Conservation (phyloP, 1,140 invertebrate genomes). For the Hycleus cichorii region DNA sequence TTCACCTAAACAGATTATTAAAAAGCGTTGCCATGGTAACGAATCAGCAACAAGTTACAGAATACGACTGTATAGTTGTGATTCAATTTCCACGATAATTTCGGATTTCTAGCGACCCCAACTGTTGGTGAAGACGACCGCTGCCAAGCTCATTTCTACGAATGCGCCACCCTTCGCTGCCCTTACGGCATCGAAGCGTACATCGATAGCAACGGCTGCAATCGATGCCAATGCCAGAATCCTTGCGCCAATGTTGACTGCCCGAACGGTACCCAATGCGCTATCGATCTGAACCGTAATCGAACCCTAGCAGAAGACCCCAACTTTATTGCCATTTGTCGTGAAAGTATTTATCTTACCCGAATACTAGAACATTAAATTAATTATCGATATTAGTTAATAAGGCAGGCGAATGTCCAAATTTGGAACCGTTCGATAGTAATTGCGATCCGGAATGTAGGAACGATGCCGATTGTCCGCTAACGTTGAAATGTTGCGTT, state of each 20-base stretch:
- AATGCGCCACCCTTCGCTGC: slow-evolving; percentile 58
- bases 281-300: slow-evolving; percentile 50
- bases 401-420: slow-evolving; percentile 71
- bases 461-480: slow-evolving; percentile 74
- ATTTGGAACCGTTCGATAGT: slow-evolving; percentile 36
- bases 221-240: slow-evolving; percentile 67
- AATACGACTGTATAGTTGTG: too few species aligned
- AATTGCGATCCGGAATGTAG: slow-evolving; percentile 64
- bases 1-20: too few species aligned
- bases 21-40: too few species aligned
- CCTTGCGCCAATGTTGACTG: slow-evolving; percentile 63
- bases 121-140: slow-evolving; percentile 27
- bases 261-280: slow-evolving; percentile 56
- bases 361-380: background rate
- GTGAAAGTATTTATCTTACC: slow-evolving; percentile 45
- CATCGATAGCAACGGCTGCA: slow-evolving; percentile 57
- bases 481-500: slow-evolving; percentile 71
- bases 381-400: slow-evolving; percentile 44
- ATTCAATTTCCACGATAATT: background rate
- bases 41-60: too few species aligned
- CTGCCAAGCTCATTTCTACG: slow-evolving; percentile 50
- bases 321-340: slow-evolving; percentile 53
- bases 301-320: slow-evolving; percentile 40
- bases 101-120: background rate
- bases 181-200: slow-evolving; percentile 69